Evolutionary conservation across 2,113 vertebrate genomes (phyloP).

Genomic region (Semnopithecus entellus): DNA sequence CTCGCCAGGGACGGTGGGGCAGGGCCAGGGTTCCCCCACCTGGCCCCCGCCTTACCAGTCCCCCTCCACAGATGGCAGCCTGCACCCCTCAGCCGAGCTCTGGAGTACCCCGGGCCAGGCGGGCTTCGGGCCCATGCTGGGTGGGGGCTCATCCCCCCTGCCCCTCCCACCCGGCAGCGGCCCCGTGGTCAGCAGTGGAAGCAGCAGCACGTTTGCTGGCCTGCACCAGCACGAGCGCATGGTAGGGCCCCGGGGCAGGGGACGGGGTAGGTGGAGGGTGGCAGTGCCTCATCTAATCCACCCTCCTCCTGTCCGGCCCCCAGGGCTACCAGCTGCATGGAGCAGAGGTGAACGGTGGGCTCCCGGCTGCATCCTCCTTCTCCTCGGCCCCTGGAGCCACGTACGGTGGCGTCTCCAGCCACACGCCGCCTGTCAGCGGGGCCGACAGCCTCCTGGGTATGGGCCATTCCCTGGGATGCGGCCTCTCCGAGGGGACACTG

Average conservation of each 20-base stretch:
- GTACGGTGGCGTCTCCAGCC: conserved; percentile 90
- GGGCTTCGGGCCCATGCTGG: conserved; percentile 91
- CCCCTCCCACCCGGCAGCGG: conserved; percentile 33
- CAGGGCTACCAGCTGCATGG: conserved; percentile 92
- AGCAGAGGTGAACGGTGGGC: conserved; percentile 91
- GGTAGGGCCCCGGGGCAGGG: conserved; percentile 80
- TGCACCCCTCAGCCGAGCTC: conserved; percentile 88
- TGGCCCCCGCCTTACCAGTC: neutral
- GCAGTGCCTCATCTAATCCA: neutral
- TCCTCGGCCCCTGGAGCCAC: conserved; percentile 85
- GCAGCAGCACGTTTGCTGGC: conserved; percentile 89
- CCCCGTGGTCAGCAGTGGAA: neutral
- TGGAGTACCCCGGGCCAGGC: conserved; percentile 92
- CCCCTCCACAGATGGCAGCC: conserved; percentile 80
- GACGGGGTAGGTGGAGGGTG: fast-evolving
- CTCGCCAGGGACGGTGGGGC: fast-evolving
- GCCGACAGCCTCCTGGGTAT: conserved; percentile 92
- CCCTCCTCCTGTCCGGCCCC: fast-evolving
- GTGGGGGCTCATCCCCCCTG: conserved; percentile 91
- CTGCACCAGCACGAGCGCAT: conserved; percentile 96
- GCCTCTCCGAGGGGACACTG: too few relatives aligned
- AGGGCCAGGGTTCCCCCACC: neutral
- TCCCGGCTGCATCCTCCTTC: conserved; percentile 89
- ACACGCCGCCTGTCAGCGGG: conserved; percentile 92
- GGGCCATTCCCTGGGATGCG: neutral